phyloP scores from a whole-genome alignment of 2,888 invertebrate species.

The Chirona hameri region DNA sequence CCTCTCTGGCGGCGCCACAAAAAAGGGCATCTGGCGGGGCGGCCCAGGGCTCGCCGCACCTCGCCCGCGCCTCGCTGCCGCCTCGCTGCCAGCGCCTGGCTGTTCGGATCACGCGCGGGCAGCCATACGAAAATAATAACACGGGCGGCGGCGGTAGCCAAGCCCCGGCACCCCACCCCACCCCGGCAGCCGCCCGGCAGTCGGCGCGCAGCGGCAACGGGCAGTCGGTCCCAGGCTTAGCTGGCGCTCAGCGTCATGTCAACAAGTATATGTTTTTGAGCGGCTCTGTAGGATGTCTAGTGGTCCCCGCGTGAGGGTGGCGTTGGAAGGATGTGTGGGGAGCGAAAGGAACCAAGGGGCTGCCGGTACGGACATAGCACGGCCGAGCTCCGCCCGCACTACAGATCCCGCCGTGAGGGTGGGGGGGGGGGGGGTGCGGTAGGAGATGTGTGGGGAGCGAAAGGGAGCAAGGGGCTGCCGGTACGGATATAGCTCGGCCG shows the following conservation, averaged over 20 bases:
- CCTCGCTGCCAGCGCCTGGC: not conserved
- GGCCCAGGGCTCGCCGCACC: too few species aligned
- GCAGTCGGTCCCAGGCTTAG: not conserved
- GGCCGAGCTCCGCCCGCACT: too few species aligned
- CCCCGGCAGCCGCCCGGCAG: not conserved
- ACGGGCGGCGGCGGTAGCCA: not conserved
- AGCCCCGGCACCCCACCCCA: not conserved
- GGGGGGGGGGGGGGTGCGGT: too few species aligned
- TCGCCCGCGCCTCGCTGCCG: not conserved
- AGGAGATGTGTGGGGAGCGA: too few species aligned
- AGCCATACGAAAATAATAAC: not conserved
- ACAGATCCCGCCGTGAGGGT: too few species aligned
- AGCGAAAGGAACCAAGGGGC: too few species aligned
- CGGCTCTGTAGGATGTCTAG: not conserved
- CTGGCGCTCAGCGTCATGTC: not conserved
- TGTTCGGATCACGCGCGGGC: not conserved
- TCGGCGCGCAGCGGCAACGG: not conserved
- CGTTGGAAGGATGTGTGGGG: too few species aligned
- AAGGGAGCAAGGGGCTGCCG: too few species aligned
- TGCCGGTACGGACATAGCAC: too few species aligned
- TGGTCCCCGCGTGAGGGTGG: not conserved
- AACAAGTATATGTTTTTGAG: constrained; percentile 9
- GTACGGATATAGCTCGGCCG: too few species aligned
- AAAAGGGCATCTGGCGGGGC: not conserved
- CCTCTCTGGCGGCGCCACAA: not conserved